A percentile compares a stretch with the other conserved stretches of the same genome.
These are phyloP conservation scores for Caenorhabditis auriculariae DNA, from an alignment of 2,888 invertebrate species.

Conservation along the genomic window DNA sequence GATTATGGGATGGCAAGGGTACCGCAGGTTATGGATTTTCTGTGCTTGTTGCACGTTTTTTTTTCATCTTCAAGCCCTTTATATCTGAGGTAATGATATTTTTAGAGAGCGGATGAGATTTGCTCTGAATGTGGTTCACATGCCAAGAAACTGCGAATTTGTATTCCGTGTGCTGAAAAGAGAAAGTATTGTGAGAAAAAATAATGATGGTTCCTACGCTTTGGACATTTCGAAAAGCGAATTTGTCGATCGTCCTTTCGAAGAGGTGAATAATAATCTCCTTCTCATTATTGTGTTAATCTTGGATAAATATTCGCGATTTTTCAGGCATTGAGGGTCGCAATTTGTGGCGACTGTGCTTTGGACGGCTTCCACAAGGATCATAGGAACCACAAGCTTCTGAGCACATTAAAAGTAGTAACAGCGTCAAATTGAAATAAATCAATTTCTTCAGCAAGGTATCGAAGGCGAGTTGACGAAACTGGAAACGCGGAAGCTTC, in stretches of 20 bases:
- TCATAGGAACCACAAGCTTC: constrained; percentile 12
- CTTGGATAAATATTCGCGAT: no score
- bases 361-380: constrained; percentile 15
- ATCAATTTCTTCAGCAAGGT: neutral
- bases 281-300: no score
- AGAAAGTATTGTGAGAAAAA: neutral
- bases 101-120: constrained; percentile 10
- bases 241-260: neutral
- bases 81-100: no score
- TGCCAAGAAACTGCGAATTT: constrained; percentile 12
- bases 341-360: constrained; percentile 25
- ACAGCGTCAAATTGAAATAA: constrained; percentile 1
- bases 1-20: no score
- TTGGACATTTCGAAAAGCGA: neutral
- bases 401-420: constrained; percentile 5
- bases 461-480: neutral
- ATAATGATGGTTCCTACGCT: neutral
- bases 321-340: neutral
- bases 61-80: no score
- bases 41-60: no score
- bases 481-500: neutral
- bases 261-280: neutral
- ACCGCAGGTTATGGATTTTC: no score
- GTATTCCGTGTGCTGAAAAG: constrained; percentile 7
- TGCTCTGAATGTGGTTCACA: constrained; percentile 10